Conservation (phyloP, 2,113 vertebrate species). For the Patagioenas fasciata region DNA sequence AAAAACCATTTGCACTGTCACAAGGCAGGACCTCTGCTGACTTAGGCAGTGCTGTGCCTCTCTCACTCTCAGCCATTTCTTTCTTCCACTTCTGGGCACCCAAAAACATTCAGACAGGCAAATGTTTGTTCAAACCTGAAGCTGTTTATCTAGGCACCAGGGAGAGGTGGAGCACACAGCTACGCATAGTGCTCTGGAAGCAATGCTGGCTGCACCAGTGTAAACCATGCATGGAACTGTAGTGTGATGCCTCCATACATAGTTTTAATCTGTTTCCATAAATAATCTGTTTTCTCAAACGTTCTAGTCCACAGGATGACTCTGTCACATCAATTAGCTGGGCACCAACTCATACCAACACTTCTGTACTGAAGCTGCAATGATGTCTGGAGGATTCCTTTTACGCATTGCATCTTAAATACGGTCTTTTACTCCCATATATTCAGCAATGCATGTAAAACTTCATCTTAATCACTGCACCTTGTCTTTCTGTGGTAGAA, state of each 20-base stretch:
- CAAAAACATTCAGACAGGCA: background rate
- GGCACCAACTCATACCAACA: background rate
- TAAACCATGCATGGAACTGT: background rate
- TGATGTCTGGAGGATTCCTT: background rate
- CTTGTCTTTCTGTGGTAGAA: background rate
- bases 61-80: background rate
- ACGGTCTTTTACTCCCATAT: background rate
- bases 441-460: background rate
- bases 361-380: background rate
- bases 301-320: background rate
- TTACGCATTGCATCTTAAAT: background rate
- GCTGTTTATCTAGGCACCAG: background rate
- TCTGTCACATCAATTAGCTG: background rate
- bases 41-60: background rate
- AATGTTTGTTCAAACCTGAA: background rate
- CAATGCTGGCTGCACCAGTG: background rate
- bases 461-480: background rate
- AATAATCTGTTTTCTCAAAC: background rate
- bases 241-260: rapidly evolving
- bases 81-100: background rate
- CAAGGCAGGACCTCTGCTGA: background rate
- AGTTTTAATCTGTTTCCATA: background rate
- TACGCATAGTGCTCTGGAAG: background rate
- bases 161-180: background rate
- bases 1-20: background rate